Conservation (phyloP, 2,113 vertebrate genomes). For the Theristicus caerulescens region DNA sequence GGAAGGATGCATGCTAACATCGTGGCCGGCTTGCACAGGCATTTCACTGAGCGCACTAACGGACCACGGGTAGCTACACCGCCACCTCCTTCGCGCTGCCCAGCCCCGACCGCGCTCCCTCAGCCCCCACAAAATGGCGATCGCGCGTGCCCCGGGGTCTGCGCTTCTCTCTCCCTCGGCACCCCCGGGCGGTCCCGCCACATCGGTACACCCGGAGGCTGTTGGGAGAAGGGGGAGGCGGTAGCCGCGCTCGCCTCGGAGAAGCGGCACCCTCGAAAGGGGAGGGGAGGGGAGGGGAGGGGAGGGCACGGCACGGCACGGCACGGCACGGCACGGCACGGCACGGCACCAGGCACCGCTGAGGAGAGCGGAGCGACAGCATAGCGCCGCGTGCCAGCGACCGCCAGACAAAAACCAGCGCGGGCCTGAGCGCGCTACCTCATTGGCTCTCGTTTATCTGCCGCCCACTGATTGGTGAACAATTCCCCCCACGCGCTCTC, state of each 20-base stretch:
- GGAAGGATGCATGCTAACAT: accelerated
- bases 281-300: too few relatives aligned
- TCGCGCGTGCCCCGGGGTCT: accelerated
- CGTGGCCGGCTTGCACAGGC: accelerated
- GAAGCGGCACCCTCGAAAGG: accelerated
- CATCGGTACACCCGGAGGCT: accelerated
- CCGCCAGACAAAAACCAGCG: accelerated
- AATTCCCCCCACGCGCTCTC: not conserved
- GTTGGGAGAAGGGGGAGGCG: too few relatives aligned
- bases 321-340: too few relatives aligned
- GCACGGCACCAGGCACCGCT: accelerated
- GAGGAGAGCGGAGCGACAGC: accelerated
- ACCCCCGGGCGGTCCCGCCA: accelerated
- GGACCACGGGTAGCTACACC: accelerated
- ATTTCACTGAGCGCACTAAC: accelerated
- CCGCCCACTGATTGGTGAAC: not conserved
- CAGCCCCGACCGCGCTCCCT: accelerated
- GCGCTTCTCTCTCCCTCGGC: accelerated
- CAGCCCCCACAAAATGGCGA: not conserved
- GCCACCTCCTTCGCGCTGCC: accelerated
- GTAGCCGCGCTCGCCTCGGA: accelerated
- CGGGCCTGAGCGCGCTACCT: accelerated
- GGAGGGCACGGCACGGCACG: too few relatives aligned
- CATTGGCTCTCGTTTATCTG: not conserved
- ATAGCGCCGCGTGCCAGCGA: accelerated